These are phyloP conservation scores for Limulus polyphemus DNA, from an alignment of 2,888 invertebrate genomes.

Conservation along the genomic window DNA sequence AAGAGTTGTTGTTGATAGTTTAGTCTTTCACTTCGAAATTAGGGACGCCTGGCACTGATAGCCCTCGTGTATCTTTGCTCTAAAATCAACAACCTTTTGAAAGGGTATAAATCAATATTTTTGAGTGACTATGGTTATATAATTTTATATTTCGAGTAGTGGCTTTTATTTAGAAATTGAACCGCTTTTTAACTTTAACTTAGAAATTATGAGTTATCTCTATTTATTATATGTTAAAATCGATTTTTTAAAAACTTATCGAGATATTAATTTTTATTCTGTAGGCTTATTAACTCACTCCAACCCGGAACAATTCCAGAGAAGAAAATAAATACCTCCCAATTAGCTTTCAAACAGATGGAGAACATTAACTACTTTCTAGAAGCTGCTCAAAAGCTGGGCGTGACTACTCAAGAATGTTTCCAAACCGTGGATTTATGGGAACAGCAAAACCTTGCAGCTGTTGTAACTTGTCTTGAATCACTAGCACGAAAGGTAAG, in stretches of 20 bases:
- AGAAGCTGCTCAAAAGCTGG: constrained; percentile 65
- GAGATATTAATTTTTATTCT: background rate
- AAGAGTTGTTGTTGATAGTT: too few relatives aligned
- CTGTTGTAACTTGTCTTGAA: constrained; percentile 87
- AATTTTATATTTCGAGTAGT: too few relatives aligned
- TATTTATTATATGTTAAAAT: too few relatives aligned
- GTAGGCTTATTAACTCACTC: constrained; percentile 69
- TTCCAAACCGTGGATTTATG: constrained; percentile 96
- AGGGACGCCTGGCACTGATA: too few relatives aligned
- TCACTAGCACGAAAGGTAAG: constrained; percentile 86
- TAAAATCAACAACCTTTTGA: too few relatives aligned
- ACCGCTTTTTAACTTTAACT: too few relatives aligned
- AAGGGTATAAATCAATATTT: too few relatives aligned
- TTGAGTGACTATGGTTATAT: too few relatives aligned
- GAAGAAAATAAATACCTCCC: constrained; percentile 80
- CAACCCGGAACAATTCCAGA: constrained; percentile 59
- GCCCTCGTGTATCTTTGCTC: too few relatives aligned
- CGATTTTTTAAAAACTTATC: background rate
- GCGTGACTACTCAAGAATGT: constrained; percentile 84
- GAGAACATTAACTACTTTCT: constrained; percentile 89
- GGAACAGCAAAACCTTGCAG: constrained; percentile 90
- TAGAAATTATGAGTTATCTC: too few relatives aligned
- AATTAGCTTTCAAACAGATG: constrained; percentile 96
- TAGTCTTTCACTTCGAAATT: too few relatives aligned
- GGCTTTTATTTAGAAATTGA: too few relatives aligned